phyloP scores from a whole-genome alignment of 2,113 vertebrate genomes.

The Madoqua kirkii region DNA sequence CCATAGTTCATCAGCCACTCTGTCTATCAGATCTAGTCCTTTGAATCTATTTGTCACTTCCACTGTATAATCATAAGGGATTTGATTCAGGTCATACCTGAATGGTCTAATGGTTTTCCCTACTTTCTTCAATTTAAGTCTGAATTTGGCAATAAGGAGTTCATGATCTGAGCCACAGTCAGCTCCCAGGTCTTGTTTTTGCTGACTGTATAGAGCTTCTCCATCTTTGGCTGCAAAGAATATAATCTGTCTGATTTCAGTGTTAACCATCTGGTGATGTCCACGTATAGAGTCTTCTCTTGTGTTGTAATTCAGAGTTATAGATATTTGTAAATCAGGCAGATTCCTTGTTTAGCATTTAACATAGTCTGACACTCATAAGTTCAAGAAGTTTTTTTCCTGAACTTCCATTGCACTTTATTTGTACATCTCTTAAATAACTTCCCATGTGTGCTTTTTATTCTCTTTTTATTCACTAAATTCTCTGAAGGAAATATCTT shows the following conservation, averaged over 20 bases:
- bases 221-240: background rate
- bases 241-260: accelerated
- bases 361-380: background rate
- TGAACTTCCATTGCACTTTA: background rate
- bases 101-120: background rate
- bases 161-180: background rate
- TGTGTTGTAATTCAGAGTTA: background rate
- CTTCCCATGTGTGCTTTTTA: background rate
- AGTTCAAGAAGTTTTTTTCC: background rate
- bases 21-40: background rate
- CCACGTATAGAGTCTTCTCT: background rate
- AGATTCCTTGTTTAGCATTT: background rate
- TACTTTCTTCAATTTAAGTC: background rate
- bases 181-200: background rate
- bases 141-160: background rate
- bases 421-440: background rate
- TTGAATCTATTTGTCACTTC: background rate
- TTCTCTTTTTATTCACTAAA: background rate
- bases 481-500: background rate
- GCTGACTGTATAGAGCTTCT: background rate
- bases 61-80: background rate
- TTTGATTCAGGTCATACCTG: background rate
- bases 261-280: background rate
- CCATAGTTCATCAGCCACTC: background rate
- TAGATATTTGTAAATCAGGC: background rate